A percentile compares a stretch with the other conserved stretches of the same genome.
phyloP scores from a whole-genome alignment of 2,888 invertebrate species.

The Heliconius ethilla region DNA sequence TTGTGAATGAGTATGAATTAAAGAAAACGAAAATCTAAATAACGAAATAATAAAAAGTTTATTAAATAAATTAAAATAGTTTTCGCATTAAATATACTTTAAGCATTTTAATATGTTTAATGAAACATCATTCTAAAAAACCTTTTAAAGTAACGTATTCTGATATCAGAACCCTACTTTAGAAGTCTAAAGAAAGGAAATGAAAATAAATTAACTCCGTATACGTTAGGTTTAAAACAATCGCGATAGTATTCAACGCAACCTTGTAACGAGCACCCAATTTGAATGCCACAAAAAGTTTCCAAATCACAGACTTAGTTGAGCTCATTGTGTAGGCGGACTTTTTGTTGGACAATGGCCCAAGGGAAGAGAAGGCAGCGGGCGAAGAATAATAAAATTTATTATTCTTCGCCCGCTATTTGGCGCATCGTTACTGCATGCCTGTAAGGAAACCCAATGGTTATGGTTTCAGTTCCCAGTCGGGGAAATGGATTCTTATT shows the following conservation, averaged over 20 bases:
- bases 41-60: not conserved
- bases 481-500: too few species aligned
- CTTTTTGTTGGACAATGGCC: conserved; percentile 57
- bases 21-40: not conserved
- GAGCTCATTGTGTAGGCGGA: conserved; percentile 76
- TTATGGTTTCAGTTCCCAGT: too few species aligned
- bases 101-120: not conserved
- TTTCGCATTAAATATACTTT: not conserved
- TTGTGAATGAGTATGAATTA: not conserved
- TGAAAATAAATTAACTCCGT: conserved; percentile 3
- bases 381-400: not conserved
- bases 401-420: too few species aligned
- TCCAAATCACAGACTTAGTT: conserved; percentile 75
- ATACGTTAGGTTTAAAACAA: conserved; percentile 35
- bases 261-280: conserved; percentile 67
- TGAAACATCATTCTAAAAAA: not conserved
- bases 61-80: not conserved
- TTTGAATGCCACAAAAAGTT: conserved; percentile 77
- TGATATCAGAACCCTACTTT: not conserved
- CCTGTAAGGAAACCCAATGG: too few species aligned
- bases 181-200: conserved; percentile 17
- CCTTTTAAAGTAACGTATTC: not conserved
- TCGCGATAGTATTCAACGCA: conserved; percentile 39
- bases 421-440: too few species aligned
- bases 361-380: conserved; percentile 45